Evolutionary conservation across 2,797 vertebrate genomes (phyloP), one percentile per base, ranked within the genome.

Genomic region (Coilia nasus): DNA sequence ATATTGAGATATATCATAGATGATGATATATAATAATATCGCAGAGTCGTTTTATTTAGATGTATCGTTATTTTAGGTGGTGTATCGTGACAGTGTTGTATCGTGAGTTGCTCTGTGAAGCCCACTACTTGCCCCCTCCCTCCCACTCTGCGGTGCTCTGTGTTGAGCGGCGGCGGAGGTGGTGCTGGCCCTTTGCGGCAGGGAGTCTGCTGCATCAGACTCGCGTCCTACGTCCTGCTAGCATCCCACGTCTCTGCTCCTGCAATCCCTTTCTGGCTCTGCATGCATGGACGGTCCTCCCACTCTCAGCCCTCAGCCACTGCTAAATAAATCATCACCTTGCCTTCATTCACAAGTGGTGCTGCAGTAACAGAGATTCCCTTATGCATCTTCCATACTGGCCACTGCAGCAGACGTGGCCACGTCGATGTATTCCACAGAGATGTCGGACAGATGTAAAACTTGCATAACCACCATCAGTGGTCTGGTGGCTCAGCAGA

Each of bases 251-350:
- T 21, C 17, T 10, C 71, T 44, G 35, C 19, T 78, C 71, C 9
- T 25, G 6, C 4, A 35, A 44, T 31, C 71, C 31, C 11, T 78
- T 78, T 78, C 17, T 21, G 35, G 35, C 35, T 54, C 2, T 78
- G 71, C 71, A 44, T 35, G 41, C 35, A 41, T 7, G 31, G 35
- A 6, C 35, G 57, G 57, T 78, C 19, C 71, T 78, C 71, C 35
- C 71, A 78, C 71, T 75, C 67, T 41, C 71, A 54, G 12, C 50
- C 5, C 50, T 54, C 50, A 6, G 71, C 17, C 71, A 19, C 35
- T 19, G 17, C 71, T 78, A 44, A 78, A 78, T 78, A 44, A 78
- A 78, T 78, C 71, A 78, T 78, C 71, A 78, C 71, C 41, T 35
- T 78, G 17, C 71, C 4, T 78, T 78, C 71, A 44, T 78, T 41